Evolutionary conservation across 2,888 invertebrate genomes (phyloP).

Genomic region (Plemyria rubiginata): DNA sequence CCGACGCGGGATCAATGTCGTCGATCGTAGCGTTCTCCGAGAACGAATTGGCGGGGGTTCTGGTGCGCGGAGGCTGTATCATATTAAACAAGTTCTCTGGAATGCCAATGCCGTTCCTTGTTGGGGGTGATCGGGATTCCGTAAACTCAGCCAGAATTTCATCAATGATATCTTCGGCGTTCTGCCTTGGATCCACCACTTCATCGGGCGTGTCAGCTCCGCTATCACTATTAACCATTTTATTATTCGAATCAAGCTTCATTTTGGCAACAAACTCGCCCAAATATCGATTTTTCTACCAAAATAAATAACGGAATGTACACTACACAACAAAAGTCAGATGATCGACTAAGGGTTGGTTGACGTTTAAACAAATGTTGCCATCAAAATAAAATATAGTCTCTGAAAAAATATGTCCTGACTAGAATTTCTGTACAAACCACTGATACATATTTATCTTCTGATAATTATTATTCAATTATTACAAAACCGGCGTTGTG

Average conservation of each 20-base stretch:
- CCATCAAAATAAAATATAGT: slow-evolving; percentile 40
- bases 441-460: slow-evolving; percentile 1
- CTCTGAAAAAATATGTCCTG: background rate
- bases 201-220: slow-evolving; percentile 75
- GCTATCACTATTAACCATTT: slow-evolving; percentile 76
- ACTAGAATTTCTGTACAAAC: background rate
- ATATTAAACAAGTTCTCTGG: slow-evolving; percentile 72
- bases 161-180: slow-evolving; percentile 79
- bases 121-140: slow-evolving; percentile 68
- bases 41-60: slow-evolving; percentile 78
- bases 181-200: slow-evolving; percentile 74
- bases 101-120: slow-evolving; percentile 68
- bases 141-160: slow-evolving; percentile 80
- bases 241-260: slow-evolving; percentile 82
- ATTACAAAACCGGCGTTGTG: slow-evolving; percentile 71
- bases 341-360: slow-evolving; percentile 48
- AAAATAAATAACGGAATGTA: slow-evolving; percentile 68
- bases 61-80: slow-evolving; percentile 76
- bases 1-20: slow-evolving; percentile 80
- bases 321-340: slow-evolving; percentile 60
- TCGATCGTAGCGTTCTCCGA: slow-evolving; percentile 75
- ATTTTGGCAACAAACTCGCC: slow-evolving; percentile 51
- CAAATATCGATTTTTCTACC: slow-evolving; percentile 61
- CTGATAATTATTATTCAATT: slow-evolving; percentile 11
- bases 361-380: slow-evolving; percentile 48